phyloP scores from a whole-genome alignment of 2,888 invertebrate species.

The Disparrhopalites patrizii region DNA sequence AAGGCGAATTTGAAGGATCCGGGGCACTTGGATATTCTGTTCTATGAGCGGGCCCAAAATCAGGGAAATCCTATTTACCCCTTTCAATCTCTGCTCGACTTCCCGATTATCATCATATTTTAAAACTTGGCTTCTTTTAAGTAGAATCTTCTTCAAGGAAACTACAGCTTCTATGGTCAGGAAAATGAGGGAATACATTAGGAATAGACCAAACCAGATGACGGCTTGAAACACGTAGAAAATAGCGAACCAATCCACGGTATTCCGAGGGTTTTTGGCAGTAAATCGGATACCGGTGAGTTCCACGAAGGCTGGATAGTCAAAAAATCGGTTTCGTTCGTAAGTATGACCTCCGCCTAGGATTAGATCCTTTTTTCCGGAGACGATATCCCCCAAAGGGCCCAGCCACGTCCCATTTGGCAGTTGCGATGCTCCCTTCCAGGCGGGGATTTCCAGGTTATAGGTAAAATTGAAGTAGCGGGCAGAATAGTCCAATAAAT shows the following conservation, averaged over 20 bases:
- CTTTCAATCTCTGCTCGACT: neutral
- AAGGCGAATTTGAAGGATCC: neutral
- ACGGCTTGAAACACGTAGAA: neutral
- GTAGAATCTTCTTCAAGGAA: neutral
- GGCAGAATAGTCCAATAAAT: neutral
- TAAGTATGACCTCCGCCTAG: neutral
- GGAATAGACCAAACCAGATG: neutral
- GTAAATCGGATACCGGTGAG: neutral
- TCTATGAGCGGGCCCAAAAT: neutral
- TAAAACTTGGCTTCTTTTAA: too few relatives aligned
- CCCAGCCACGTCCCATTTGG: neutral
- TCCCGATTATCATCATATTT: too few relatives aligned
- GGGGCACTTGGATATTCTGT: neutral
- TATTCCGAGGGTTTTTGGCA: neutral
- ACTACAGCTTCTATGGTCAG: neutral
- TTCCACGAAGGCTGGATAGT: neutral
- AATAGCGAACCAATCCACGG: neutral
- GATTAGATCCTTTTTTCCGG: neutral
- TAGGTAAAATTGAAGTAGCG: neutral
- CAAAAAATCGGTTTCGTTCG: neutral
- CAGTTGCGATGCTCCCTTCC: neutral
- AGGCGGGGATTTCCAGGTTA: neutral
- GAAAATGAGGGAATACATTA: neutral
- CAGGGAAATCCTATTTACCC: neutral
- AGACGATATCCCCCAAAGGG: neutral